Percentiles rank a stretch among this genome's conserved stretches.
Conservation (phyloP, 2,797 vertebrate genomes). For the Nasua narica region DNA sequence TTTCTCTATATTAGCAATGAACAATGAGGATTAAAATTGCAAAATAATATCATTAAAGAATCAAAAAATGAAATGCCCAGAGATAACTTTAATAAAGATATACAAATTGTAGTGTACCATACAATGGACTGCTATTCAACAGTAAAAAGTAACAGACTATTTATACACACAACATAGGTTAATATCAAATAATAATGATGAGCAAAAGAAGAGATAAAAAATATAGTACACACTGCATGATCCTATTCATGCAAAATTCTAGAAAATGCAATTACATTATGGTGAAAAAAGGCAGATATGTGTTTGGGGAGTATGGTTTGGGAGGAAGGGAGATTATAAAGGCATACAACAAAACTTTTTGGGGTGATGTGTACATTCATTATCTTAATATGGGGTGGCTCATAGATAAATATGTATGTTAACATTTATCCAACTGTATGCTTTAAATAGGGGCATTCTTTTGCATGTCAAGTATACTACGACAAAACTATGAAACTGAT, state of each 20-base stretch:
- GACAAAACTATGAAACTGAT: neutral
- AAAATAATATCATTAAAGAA: neutral
- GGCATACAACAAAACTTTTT: neutral
- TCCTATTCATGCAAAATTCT: neutral
- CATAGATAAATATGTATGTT: neutral
- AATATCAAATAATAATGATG: neutral
- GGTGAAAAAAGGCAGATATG: neutral
- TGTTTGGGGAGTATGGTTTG: neutral
- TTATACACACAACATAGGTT: neutral
- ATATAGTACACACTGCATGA: accelerated
- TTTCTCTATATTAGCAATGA: neutral
- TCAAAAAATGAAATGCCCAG: neutral
- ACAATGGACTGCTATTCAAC: neutral
- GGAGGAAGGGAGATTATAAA: neutral
- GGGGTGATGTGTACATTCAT: neutral
- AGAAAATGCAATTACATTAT: neutral
- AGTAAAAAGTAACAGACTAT: neutral
- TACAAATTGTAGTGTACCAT: neutral
- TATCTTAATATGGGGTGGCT: neutral
- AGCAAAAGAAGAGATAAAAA: neutral
- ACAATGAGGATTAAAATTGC: neutral
- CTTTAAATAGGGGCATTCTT: neutral
- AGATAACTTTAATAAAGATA: neutral
- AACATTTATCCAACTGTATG: neutral
- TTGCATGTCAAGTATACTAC: neutral